Evolutionary conservation across 2,113 vertebrate genomes (phyloP).

Genomic region (Sakesphorus luctuosus): DNA sequence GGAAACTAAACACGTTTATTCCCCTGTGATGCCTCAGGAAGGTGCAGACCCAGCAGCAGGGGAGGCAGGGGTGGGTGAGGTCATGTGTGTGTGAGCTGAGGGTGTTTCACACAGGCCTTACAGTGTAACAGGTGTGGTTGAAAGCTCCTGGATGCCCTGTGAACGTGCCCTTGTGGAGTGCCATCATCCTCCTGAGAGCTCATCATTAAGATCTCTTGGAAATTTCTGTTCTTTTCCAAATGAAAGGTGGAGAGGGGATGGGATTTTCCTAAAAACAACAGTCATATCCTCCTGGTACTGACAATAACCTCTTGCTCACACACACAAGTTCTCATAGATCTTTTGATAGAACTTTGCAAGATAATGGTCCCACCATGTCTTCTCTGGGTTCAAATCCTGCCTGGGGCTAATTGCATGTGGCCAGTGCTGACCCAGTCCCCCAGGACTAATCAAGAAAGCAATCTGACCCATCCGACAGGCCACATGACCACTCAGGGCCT

Average conservation of each 20-base stretch:
- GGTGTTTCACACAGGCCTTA: background rate
- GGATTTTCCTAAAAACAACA: background rate
- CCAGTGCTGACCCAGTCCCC: background rate
- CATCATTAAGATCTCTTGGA: background rate
- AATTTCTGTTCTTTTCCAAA: background rate
- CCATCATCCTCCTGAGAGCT: background rate
- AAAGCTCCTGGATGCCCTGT: background rate
- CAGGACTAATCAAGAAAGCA: background rate
- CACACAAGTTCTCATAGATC: background rate
- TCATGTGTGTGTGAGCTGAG: rapidly evolving
- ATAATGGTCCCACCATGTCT: background rate
- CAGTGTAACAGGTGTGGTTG: rapidly evolving
- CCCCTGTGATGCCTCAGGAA: background rate
- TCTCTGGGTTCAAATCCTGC: background rate
- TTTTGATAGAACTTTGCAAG: background rate
- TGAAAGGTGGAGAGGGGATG: background rate
- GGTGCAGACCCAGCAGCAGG: background rate
- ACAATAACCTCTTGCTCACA: background rate
- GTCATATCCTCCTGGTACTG: background rate
- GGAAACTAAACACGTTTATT: rapidly evolving
- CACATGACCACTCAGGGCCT: background rate
- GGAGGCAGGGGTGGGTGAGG: background rate
- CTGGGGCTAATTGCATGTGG: background rate
- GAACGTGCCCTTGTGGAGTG: background rate
- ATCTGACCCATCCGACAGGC: background rate